Percentiles rank a stretch among this genome's conserved stretches.
phyloP scores from a whole-genome alignment of 2,113 vertebrate species.

The Geococcyx californianus region DNA sequence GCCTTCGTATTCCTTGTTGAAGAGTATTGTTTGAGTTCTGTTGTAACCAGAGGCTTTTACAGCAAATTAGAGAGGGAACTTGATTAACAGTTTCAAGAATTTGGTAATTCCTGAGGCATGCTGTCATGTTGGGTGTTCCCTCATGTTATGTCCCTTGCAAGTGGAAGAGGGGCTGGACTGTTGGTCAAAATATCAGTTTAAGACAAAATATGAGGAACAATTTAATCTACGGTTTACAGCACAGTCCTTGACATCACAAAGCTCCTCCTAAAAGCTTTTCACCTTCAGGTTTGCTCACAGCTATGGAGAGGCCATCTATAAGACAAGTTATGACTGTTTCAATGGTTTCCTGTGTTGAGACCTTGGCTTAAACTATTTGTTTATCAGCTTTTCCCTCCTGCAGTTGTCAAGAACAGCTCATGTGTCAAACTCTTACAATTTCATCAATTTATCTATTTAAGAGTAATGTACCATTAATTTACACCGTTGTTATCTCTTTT shows the following conservation, averaged over 20 bases:
- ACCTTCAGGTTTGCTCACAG: neutral
- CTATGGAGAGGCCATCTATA: neutral
- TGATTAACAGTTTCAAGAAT: neutral
- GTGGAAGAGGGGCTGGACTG: no score
- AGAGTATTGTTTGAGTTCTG: neutral
- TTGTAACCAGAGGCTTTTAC: neutral
- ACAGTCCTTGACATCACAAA: neutral
- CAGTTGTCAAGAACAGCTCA: neutral
- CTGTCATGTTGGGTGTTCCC: neutral
- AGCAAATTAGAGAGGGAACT: neutral
- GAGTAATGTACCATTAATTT: neutral
- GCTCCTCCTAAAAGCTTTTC: neutral
- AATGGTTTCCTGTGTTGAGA: neutral
- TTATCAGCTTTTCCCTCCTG: neutral
- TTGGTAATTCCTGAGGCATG: neutral
- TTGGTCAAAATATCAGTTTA: no score
- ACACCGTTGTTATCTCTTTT: neutral
- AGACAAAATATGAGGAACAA: no score
- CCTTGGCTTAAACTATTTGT: neutral
- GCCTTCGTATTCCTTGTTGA: neutral
- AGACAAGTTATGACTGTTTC: neutral
- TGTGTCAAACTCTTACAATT: neutral
- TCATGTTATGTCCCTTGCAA: no score
- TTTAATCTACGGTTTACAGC: no score
- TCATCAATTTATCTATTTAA: neutral